Conservation (phyloP, 2,113 vertebrate genomes). For the Sebastes schlegelii region DNA sequence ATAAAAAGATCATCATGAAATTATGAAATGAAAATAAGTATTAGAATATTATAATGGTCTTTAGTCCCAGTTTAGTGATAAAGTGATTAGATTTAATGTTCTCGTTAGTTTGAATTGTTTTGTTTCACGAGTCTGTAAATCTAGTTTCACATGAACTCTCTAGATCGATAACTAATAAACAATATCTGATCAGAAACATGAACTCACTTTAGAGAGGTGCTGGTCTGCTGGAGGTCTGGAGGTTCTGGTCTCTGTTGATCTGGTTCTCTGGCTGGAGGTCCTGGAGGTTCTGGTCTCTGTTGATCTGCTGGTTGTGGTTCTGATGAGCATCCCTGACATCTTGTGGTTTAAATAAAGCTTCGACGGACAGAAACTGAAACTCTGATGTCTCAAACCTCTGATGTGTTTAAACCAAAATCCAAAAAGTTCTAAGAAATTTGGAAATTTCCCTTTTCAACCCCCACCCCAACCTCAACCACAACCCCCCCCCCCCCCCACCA, state of each 20-base stretch:
- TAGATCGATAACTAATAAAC: no score
- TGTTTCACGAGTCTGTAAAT: no score
- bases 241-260: not conserved
- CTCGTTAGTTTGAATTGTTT: no score
- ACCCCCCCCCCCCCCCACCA: not conserved
- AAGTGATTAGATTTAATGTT: no score
- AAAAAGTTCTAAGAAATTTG: slow-evolving; percentile 23
- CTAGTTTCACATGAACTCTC: no score
- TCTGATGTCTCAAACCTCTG: slow-evolving; percentile 19
- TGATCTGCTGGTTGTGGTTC: slow-evolving; percentile 24
- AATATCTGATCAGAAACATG: no score
- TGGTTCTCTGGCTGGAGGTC: not conserved
- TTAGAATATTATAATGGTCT: not conserved
- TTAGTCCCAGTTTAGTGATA: no score
- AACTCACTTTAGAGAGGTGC: slow-evolving; percentile 7
- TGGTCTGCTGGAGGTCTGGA: not conserved
- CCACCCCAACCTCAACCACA: not conserved
- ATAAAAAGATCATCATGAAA: no score
- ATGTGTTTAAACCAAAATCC: not conserved
- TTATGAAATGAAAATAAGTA: not conserved
- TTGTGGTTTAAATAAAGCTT: slow-evolving; percentile 57
- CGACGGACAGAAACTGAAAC: slow-evolving; percentile 53
- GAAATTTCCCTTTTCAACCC: slow-evolving; percentile 28
- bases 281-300: slow-evolving; percentile 7
- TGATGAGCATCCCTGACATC: slow-evolving; percentile 12